Base-by-base conservation (phyloP, 1,140 invertebrate genomes). In the Anastrepha ludens region DNA sequence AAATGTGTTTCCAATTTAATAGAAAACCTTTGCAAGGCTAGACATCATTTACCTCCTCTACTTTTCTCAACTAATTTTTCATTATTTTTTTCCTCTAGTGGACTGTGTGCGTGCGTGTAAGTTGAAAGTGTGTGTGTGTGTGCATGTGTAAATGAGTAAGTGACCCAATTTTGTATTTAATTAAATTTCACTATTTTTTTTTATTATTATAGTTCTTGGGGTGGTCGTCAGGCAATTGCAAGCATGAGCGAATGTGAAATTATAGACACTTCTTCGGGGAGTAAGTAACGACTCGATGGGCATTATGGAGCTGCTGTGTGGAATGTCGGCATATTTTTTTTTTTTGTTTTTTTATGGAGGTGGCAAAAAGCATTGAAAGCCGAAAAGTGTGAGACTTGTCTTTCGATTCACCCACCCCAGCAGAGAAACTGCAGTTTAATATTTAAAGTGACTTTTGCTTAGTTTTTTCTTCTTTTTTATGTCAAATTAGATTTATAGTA, bases 161-260 rank as follows among this genome's bases (percentile, higher is more conserved):
- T 81, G 74, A 55, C 74, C 74, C 47, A 81, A 55, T 81, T 81
- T 20, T 47, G 44, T 58, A 81, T 55, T 81, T 81, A 81, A 81
- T 81, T 81, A 81, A 81, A 55, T 81, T 81, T 50, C 50, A 58
- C n/a, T 55, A 81, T 81, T 55, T 81, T 44, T 44, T 47, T 55
- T 5, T n/a, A 67, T 67, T 62, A 62, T 11, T 62, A 62, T 62
- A 13, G 8, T 5, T 67, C 6, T 67, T 20, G 64, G n/a, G 20
- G 64, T 67, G 5, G 20, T 17, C 60, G 60, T 62, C 4, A 17
- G 4, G 60, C n/a, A 15, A 9, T 62, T 62, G 15, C 4, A 17
- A 13, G 4, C n/a, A 62, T 55, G 50, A 55, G 50, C 6, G 50
- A 55, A 55, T 55, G 50, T 8, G 15, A 17, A 62, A 62, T n/a